Evolutionary conservation across 2,888 invertebrate genomes (phyloP).

Genomic region (Ryuthela nishihirai): DNA sequence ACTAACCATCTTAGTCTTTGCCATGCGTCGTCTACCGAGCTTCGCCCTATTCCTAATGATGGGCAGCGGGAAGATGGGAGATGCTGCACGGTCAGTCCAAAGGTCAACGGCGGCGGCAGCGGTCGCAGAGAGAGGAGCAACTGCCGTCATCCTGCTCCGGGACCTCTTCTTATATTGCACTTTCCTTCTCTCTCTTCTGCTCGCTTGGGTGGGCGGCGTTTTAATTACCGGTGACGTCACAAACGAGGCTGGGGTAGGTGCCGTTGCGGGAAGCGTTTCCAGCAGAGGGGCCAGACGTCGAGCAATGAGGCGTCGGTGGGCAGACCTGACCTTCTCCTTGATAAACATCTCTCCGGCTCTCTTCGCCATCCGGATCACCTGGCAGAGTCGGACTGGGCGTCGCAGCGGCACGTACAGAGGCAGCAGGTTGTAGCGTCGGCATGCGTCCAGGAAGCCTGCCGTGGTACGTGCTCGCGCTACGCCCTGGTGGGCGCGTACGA

Average conservation of each 20-base stretch:
- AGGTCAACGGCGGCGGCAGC: constrained; percentile 18
- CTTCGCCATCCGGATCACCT: constrained; percentile 33
- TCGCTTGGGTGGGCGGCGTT: background rate
- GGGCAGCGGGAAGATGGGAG: constrained; percentile 32
- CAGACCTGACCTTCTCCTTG: constrained; percentile 27
- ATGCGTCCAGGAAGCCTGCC: constrained; percentile 15
- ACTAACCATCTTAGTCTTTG: no score
- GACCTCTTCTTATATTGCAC: background rate
- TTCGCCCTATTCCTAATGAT: constrained; percentile 27
- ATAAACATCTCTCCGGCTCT: constrained; percentile 29
- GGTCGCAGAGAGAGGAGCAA: constrained; percentile 1
- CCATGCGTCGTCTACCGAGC: constrained; percentile 13
- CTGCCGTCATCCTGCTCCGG: background rate
- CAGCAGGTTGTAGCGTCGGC: constrained; percentile 22
- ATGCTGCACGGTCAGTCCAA: constrained; percentile 17
- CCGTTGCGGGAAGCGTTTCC: background rate
- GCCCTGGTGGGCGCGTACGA: constrained; percentile 2
- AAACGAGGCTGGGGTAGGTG: background rate
- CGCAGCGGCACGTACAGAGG: constrained; percentile 18
- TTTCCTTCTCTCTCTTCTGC: background rate
- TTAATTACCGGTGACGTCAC: background rate
- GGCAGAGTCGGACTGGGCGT: constrained; percentile 21
- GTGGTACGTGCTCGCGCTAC: constrained; percentile 1
- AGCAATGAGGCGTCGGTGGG: constrained; percentile 23
- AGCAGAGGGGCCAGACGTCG: constrained; percentile 17